phyloP scores from a whole-genome alignment of 2,113 vertebrate genomes.

The Oriolus oriolus region DNA sequence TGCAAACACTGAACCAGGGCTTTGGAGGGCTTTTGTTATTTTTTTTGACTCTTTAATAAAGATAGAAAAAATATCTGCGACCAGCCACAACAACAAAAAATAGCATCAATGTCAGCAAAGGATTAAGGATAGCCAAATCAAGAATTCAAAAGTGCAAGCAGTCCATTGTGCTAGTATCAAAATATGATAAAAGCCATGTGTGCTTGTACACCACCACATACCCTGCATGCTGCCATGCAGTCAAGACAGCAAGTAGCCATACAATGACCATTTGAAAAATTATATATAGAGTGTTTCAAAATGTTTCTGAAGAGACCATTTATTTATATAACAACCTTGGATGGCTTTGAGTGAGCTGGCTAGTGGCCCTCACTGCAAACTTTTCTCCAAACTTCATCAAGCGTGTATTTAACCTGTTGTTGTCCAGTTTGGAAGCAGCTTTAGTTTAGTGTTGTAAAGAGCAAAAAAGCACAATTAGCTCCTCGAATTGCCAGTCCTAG shows the following conservation, averaged over 20 bases:
- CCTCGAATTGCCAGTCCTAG: background rate
- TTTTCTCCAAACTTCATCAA: background rate
- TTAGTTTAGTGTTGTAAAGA: background rate
- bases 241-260: background rate
- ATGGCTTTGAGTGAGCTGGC: background rate
- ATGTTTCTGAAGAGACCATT: background rate
- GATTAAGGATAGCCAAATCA: conserved; percentile 14
- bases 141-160: background rate
- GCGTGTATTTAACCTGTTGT: conserved; percentile 1
- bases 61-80: background rate
- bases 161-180: background rate
- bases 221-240: background rate
- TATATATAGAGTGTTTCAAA: background rate
- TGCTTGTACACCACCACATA: background rate
- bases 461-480: conserved; percentile 20
- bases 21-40: conserved; percentile 17
- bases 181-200: background rate
- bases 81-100: conserved; percentile 21
- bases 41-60: conserved; percentile 1
- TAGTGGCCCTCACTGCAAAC: background rate
- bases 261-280: background rate
- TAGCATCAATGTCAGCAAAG: conserved; percentile 11
- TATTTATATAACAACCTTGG: background rate
- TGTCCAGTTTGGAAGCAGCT: background rate
- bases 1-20: conserved; percentile 14